A percentile compares a stretch with the other conserved stretches of the same genome.
These are phyloP conservation scores for Harpalus rufipes DNA, from an alignment of 2,888 invertebrate genomes.

Conservation along the genomic window DNA sequence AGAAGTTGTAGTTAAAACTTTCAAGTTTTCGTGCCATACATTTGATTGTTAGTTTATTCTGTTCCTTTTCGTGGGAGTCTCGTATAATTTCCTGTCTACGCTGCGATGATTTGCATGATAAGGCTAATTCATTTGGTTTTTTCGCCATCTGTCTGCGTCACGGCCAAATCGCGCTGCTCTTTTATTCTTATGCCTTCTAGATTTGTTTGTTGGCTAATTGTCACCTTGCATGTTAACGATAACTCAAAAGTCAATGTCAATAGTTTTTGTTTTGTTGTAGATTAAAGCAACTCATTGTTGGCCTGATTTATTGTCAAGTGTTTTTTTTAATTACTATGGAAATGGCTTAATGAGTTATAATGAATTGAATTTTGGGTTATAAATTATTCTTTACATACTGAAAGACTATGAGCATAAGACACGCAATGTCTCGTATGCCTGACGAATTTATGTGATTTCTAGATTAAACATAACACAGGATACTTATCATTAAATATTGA, in stretches of 20 bases:
- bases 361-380: not conserved
- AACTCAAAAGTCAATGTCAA: not conserved
- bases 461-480: not conserved
- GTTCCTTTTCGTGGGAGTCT: not conserved
- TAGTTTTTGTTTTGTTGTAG: not conserved
- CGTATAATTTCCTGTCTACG: not conserved
- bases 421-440: too few species aligned
- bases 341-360: not conserved
- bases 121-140: constrained; percentile 1
- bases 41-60: not conserved
- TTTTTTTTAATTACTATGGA: constrained; percentile 1
- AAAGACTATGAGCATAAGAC: not conserved
- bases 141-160: not conserved
- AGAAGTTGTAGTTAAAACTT: not conserved
- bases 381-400: not conserved
- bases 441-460: not conserved
- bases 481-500: not conserved
- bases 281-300: not conserved
- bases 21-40: not conserved
- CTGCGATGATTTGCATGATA: not conserved
- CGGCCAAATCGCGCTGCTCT: not conserved
- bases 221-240: not conserved
- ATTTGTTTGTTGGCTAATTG: not conserved
- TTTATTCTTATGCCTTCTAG: not conserved
- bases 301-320: not conserved